Conservation (phyloP, 1,140 invertebrate species). For the Rhizoglyphus robini region DNA sequence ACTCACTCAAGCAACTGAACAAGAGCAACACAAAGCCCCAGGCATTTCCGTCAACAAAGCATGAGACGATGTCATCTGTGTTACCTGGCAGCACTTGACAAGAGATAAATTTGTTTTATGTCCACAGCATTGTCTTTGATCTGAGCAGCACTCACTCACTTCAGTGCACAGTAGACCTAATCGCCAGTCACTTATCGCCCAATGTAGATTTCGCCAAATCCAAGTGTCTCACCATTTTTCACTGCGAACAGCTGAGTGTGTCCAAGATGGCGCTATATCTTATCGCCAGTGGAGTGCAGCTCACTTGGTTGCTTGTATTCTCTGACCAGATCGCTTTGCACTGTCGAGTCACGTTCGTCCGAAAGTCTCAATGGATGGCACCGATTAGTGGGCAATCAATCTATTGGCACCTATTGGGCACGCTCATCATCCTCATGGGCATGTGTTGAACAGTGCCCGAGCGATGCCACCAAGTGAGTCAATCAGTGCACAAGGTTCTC, state of each 20-base stretch:
- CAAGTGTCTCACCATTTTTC: not conserved
- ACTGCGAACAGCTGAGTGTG: not conserved
- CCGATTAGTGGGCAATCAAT: no score
- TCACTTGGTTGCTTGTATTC: no score
- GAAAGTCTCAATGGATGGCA: no score
- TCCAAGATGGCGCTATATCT: no score
- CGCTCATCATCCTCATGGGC: no score
- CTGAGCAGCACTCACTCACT: not conserved
- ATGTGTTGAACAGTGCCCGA: no score
- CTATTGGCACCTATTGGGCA: no score
- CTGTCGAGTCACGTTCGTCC: no score
- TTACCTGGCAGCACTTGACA: constrained; percentile 8
- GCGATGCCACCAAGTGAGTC: no score
- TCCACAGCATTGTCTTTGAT: constrained; percentile 4
- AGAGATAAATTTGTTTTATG: constrained; percentile 14
- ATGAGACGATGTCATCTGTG: constrained; percentile 10
- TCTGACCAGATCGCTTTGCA: no score
- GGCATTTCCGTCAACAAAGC: constrained; percentile 15
- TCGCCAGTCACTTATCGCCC: constrained; percentile 8
- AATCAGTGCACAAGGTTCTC: no score
- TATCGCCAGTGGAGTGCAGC: no score
- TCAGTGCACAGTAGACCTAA: not conserved
- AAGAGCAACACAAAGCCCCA: not conserved
- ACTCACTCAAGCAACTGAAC: not conserved
- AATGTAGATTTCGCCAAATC: not conserved